These are phyloP conservation scores for Halcyon badia DNA, from an alignment of 2,797 vertebrate genomes.

Conservation along the genomic window DNA sequence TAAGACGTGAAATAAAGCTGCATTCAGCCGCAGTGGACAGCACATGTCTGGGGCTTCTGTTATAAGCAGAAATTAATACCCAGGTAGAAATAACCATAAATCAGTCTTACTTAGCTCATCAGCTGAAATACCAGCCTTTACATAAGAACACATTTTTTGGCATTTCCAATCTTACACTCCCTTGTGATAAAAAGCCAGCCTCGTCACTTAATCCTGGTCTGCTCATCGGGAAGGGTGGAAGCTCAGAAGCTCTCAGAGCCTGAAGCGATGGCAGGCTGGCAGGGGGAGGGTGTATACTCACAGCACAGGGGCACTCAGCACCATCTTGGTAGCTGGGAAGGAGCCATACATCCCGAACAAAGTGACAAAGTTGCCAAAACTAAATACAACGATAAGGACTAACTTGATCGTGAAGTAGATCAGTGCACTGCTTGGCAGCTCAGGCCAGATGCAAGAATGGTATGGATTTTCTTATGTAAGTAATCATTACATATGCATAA, in stretches of 20 bases:
- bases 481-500: background rate
- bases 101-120: conserved; percentile 75
- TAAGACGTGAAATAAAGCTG: conserved; percentile 50
- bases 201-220: background rate
- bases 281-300: background rate
- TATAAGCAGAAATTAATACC: conserved; percentile 76
- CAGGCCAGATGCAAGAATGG: background rate
- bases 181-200: background rate
- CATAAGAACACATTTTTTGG: conserved; percentile 25
- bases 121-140: conserved; percentile 73
- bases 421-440: background rate
- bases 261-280: background rate
- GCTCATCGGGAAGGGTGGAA: background rate
- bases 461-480: background rate
- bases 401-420: background rate
- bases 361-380: background rate
- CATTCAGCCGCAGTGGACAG: conserved; percentile 26
- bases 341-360: background rate
- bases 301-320: fast-evolving
- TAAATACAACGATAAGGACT: background rate
- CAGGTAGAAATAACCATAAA: conserved; percentile 77
- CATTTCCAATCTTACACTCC: conserved; percentile 38
- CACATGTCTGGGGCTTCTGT: conserved; percentile 43
- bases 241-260: background rate
- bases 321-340: background rate